Evolutionary conservation across 2,888 invertebrate species (phyloP), one percentile per base, ranked within the genome.

Genomic region (Biston stratarius): DNA sequence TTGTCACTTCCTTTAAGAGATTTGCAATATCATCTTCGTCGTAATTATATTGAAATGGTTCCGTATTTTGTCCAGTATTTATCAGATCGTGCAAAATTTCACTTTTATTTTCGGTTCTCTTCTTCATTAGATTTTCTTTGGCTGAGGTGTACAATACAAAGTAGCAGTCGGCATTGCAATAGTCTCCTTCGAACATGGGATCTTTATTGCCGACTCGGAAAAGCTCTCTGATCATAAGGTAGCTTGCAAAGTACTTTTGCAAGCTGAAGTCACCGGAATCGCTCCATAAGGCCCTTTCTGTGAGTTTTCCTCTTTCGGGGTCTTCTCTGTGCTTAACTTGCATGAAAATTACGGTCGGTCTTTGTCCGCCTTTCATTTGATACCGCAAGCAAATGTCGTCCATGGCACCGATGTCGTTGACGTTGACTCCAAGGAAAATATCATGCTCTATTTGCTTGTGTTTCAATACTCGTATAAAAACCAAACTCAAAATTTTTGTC

Each of bases 301-400:
- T 77, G 12, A 83, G 71, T 68, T 68, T 79, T 8, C 73, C 74
- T 40, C 76, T 80, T 11, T 78, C 74, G 6, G 73, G 72, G 51
- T 80, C 73, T 70, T 82, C 81, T 64, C 72, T 72, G 40, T 84
- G 83, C 62, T 84, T 84, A 0, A 79, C 78, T 77, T 84, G 83
- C 8, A 79, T 70, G 51, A 80, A 83, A 42, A 82, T 70, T 14
- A 79, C 61, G 12, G 78, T 67, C 6, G 77, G 66, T 60, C 73
- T 73, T 11, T 64, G 24, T 36, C 64, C 47, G 44, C 61, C 58
- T 45, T 60, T 72, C 33, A 78, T 60, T 67, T 74, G 65, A 52
- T 73, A 83, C 67, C 80, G 74, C 15, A 83, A 74, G 51, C 83
- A 82, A 9, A 83, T 69, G 36, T 83, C 83, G 60, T 83, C 83